Evolutionary conservation across 2,888 invertebrate genomes (phyloP).

Genomic region (Ethmia dodecea): DNA sequence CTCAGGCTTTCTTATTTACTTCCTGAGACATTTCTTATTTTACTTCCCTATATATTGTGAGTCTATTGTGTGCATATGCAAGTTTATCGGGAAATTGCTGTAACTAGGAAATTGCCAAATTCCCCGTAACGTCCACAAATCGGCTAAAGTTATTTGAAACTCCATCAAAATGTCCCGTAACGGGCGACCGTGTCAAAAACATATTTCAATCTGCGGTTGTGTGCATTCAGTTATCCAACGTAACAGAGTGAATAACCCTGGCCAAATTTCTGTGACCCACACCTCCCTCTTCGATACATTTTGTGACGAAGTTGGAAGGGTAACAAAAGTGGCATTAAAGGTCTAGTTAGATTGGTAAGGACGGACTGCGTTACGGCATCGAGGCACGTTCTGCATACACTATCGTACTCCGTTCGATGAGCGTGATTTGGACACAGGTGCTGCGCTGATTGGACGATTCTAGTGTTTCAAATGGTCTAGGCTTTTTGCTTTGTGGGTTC

Average conservation of each 20-base stretch:
- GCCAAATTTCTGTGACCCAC: neutral
- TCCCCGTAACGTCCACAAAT: no score
- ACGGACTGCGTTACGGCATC: conserved; percentile 15
- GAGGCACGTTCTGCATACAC: conserved; percentile 26
- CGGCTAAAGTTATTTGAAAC: no score
- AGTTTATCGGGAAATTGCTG: no score
- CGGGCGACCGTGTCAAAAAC: no score
- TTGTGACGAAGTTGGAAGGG: no score
- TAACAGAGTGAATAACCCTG: neutral
- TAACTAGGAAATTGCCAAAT: no score
- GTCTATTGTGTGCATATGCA: no score
- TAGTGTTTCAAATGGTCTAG: neutral
- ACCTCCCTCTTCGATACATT: neutral
- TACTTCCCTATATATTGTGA: no score
- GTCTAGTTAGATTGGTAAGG: conserved; percentile 9
- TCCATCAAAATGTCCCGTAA: no score
- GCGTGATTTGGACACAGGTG: conserved; percentile 17
- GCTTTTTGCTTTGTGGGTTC: no score
- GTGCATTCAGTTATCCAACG: neutral
- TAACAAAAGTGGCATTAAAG: neutral
- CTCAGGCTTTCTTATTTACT: no score
- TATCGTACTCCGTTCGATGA: conserved; percentile 18
- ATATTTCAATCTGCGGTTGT: neutral
- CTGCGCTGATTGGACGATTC: conserved; percentile 4
- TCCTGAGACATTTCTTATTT: no score